phyloP scores from a whole-genome alignment of 2,888 invertebrate species.

The Lithophane socia region DNA sequence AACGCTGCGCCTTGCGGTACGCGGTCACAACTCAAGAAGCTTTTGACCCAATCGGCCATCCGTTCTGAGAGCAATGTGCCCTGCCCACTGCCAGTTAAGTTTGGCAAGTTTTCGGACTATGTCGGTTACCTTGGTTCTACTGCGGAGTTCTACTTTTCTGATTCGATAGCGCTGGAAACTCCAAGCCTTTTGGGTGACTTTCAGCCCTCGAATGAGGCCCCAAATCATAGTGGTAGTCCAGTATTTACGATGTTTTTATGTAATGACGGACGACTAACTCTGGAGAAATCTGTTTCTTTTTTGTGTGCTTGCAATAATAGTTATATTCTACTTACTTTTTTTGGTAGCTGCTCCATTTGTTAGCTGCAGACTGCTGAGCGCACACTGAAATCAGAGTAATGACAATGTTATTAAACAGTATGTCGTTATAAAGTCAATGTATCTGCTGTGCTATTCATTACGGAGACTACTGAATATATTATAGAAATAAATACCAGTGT shows the following conservation, averaged over 20 bases:
- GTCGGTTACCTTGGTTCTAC: not conserved
- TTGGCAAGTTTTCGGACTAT: not conserved
- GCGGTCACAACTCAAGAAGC: not conserved
- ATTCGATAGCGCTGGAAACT: not conserved
- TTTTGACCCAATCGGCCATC: not conserved
- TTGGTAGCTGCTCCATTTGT: constrained; percentile 59
- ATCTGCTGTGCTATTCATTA: not conserved
- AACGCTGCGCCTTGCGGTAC: not conserved
- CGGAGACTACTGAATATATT: not conserved
- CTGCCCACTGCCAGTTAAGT: not conserved
- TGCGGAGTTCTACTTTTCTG: not conserved
- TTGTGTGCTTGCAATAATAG: not conserved
- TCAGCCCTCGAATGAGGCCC: not conserved
- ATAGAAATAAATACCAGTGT: not conserved
- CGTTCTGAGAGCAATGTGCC: not conserved
- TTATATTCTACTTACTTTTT: constrained; percentile 56
- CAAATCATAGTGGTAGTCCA: too few species aligned
- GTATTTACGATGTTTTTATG: not conserved
- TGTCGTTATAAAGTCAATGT: not conserved
- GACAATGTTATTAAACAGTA: not conserved
- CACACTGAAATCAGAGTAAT: constrained; percentile 53
- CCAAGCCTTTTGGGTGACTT: not conserved
- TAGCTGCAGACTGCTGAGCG: constrained; percentile 52
- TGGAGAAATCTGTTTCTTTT: not conserved
- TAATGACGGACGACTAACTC: not conserved